Percentiles rank a stretch among this genome's conserved stretches.
Evolutionary conservation across 2,797 vertebrate species (phyloP).

Genomic region (Melanotaenia pygmaea): DNA sequence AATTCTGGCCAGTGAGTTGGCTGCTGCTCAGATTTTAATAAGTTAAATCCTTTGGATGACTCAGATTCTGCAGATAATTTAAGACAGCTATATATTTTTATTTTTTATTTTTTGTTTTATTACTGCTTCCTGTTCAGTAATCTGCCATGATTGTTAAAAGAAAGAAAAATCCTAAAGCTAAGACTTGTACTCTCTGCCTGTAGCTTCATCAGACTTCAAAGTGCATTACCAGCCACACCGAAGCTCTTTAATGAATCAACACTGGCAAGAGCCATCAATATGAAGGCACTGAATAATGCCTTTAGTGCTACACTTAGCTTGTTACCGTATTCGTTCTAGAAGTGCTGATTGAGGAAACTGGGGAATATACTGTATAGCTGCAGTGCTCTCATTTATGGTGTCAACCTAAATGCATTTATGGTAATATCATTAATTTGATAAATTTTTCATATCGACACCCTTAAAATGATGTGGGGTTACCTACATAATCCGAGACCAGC

Average conservation of each 20-base stretch:
- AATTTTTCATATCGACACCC: slow-evolving; percentile 2
- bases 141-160: slow-evolving; percentile 6
- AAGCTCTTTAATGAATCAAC: slow-evolving; percentile 80
- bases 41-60: slow-evolving; percentile 29
- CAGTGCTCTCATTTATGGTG: slow-evolving; percentile 43
- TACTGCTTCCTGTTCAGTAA: slow-evolving; percentile 11
- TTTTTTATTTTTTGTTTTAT: slow-evolving; percentile 15
- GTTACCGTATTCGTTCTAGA: slow-evolving; percentile 66
- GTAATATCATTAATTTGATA: slow-evolving; percentile 25
- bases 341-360: slow-evolving; percentile 73
- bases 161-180: not conserved
- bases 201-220: slow-evolving; percentile 69
- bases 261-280: slow-evolving; percentile 77
- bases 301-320: slow-evolving; percentile 69
- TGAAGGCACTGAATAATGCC: slow-evolving; percentile 78
- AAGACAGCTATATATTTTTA: not conserved
- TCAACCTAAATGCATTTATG: slow-evolving; percentile 34
- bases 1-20: slow-evolving; percentile 25
- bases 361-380: slow-evolving; percentile 36
- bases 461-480: not conserved
- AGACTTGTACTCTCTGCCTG: slow-evolving; percentile 30
- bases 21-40: slow-evolving; percentile 26
- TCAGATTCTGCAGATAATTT: slow-evolving; percentile 30
- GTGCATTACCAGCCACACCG: slow-evolving; percentile 75
- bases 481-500: not conserved